Evolutionary conservation across 2,888 invertebrate species (phyloP).

Genomic region (Celastrina argiolus): DNA sequence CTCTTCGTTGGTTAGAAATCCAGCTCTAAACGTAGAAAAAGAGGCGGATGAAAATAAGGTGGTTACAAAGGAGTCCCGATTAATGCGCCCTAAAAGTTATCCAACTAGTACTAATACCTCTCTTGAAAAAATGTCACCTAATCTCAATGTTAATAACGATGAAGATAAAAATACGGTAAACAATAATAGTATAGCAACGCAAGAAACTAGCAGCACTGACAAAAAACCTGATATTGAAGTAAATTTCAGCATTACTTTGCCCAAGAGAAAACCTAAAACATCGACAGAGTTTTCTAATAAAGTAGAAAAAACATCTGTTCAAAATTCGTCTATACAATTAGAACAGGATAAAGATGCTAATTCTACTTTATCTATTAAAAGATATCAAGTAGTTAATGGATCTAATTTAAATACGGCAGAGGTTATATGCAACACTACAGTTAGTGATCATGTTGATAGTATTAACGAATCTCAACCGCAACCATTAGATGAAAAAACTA

Average conservation of each 20-base stretch:
- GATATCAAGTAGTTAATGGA: constrained; percentile 54
- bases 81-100: constrained; percentile 79
- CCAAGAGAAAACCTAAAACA: constrained; percentile 48
- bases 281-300: constrained; percentile 40
- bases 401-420: constrained; percentile 41
- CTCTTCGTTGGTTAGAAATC: constrained; percentile 39
- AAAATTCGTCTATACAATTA: constrained; percentile 33
- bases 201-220: constrained; percentile 40
- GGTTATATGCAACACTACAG: constrained; percentile 41
- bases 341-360: constrained; percentile 37
- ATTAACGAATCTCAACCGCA: constrained; percentile 42
- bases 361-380: constrained; percentile 53
- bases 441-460: constrained; percentile 40
- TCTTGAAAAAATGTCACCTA: constrained; percentile 60
- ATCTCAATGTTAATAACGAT: constrained; percentile 48
- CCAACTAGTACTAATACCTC: constrained; percentile 71
- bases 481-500: constrained; percentile 41
- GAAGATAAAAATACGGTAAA: constrained; percentile 42
- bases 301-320: constrained; percentile 38
- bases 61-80: constrained; percentile 58
- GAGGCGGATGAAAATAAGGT: constrained; percentile 39
- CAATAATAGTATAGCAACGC: constrained; percentile 34
- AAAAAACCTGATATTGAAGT: constrained; percentile 63
- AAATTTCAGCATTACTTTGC: constrained; percentile 67
- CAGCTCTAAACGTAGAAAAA: constrained; percentile 30